Base-by-base conservation (phyloP, 2,113 vertebrate species). In the Microcebus jonahi region DNA sequence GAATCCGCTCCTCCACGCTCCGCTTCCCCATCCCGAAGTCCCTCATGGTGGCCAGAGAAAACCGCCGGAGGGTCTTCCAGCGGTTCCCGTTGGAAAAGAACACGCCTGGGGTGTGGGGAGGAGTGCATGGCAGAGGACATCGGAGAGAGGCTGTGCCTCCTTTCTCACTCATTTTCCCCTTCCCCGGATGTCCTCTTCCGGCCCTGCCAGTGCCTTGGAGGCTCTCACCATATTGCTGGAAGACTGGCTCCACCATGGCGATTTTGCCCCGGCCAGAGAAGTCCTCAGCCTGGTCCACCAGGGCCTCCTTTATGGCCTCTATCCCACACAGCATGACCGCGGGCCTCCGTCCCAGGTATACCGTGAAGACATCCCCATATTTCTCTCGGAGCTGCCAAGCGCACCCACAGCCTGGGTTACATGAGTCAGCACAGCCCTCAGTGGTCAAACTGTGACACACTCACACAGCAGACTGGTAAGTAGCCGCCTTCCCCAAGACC, bases 1-100 rank as follows among this genome's bases (percentile, higher is more conserved):
- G 98, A 29, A 99, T 98, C 13, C 89, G 97, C 48, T 97, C 95
- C 77, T 99, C 98, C 8, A 98, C 97, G 27, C 57, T 98, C 45
- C 82, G 94, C 39, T 97, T 98, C 5, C 98, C 98, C 98, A 99
- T 98, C 17, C 98, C 98, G 5, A 99, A 98, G 93, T 98, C 97
- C 57, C 93, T 98, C 96, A 99, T 90, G n/a, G 98, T 97, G 29
- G 59, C 96, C 76, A 98, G 53, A n/a, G 98, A 97, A 96, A 99
- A 99, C 21, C 95, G 75, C 2, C 98, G 98, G 50, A 98, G 97
- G 29, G 94, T 48, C 81, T 96, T 98, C 98, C 98, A 99, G 14
- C 97, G 89, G 14, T 98, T 92, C 2, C 98, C 98, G 0, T 95
- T 98, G 36, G 98, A 13, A 80, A 98, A 98, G 11, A 68, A 0